Percentiles rank a stretch among this genome's conserved stretches.
Conservation (phyloP, 1,140 invertebrate genomes). For the Scaptomyza montana region DNA sequence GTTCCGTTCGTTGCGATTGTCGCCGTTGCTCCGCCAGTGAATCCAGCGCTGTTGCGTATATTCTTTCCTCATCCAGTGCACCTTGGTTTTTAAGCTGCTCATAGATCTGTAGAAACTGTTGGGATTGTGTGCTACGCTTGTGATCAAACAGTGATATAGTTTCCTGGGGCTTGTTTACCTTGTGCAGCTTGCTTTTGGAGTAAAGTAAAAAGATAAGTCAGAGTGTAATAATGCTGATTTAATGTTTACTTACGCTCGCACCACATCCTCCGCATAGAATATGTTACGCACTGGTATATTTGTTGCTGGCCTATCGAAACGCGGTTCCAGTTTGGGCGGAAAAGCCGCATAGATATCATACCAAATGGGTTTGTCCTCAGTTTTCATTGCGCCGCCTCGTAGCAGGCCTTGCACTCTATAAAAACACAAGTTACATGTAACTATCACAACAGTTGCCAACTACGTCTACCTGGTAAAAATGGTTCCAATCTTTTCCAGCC, state of each 20-base stretch:
- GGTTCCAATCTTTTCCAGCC: conserved; percentile 89
- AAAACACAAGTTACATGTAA: conserved; percentile 52
- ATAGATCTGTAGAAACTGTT: conserved; percentile 86
- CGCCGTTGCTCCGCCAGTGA: conserved; percentile 77
- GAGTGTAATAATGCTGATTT: fast-evolving
- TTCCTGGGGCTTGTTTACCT: conserved; percentile 85
- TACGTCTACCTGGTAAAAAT: conserved; percentile 87
- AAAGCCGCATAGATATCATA: conserved; percentile 94
- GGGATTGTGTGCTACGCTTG: conserved; percentile 85
- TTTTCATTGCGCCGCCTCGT: conserved; percentile 89
- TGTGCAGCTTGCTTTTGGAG: conserved; percentile 86
- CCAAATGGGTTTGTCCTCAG: conserved; percentile 94
- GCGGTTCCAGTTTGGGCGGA: conserved; percentile 92
- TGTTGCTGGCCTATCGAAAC: conserved; percentile 87
- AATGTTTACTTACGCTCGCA: conserved; percentile 89
- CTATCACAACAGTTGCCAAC: not conserved
- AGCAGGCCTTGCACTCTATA: conserved; percentile 90
- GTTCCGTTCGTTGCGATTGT: conserved; percentile 30
- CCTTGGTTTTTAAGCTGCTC: conserved; percentile 85
- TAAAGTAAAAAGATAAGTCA: not conserved
- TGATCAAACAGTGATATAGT: conserved; percentile 84
- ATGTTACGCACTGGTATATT: conserved; percentile 87
- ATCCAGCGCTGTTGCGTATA: conserved; percentile 84
- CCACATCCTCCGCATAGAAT: conserved; percentile 93
- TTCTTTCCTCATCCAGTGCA: conserved; percentile 84